Evolutionary conservation across 1,140 invertebrate genomes (phyloP).

Genomic region (Drosophila tristis): DNA sequence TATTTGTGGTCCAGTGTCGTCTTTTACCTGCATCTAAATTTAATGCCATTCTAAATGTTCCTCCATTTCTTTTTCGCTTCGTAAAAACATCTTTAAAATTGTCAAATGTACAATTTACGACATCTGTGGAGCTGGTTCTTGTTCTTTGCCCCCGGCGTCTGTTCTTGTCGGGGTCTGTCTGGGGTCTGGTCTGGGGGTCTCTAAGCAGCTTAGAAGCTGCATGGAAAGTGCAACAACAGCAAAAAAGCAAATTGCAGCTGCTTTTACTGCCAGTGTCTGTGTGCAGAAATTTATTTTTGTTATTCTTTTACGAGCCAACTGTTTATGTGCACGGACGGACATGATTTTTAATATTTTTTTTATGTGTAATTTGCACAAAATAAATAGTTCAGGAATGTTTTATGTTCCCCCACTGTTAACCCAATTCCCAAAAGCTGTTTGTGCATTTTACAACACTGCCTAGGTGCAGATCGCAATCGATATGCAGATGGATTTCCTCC

Average conservation of each 20-base stretch:
- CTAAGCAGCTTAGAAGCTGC: slow-evolving; percentile 49
- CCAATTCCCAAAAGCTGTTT: slow-evolving; percentile 55
- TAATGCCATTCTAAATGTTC: too few relatives aligned
- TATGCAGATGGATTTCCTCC: slow-evolving; percentile 13
- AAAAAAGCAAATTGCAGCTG: slow-evolving; percentile 5
- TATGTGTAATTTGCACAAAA: slow-evolving; percentile 47
- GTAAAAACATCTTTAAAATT: slow-evolving; percentile 51
- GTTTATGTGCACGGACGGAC: slow-evolving; percentile 17
- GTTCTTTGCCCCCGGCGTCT: background rate
- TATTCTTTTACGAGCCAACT: slow-evolving; percentile 46
- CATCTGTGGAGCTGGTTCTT: slow-evolving; percentile 3
- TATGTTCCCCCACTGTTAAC: slow-evolving; percentile 41
- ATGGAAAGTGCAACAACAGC: slow-evolving; percentile 37
- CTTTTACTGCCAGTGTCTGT: slow-evolving; percentile 39
- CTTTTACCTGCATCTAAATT: background rate
- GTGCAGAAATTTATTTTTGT: slow-evolving; percentile 39
- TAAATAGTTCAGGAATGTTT: slow-evolving; percentile 38
- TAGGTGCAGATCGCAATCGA: slow-evolving; percentile 30
- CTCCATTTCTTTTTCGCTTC: slow-evolving; percentile 23
- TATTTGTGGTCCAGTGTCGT: background rate
- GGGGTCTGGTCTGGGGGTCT: slow-evolving; percentile 6
- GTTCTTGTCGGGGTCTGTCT: slow-evolving; percentile 6
- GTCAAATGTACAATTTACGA: slow-evolving; percentile 67
- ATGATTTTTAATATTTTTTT: slow-evolving; percentile 1
- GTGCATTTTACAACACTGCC: slow-evolving; percentile 5